phyloP scores from a whole-genome alignment of 2,113 vertebrate genomes.

The Abramis brama region DNA sequence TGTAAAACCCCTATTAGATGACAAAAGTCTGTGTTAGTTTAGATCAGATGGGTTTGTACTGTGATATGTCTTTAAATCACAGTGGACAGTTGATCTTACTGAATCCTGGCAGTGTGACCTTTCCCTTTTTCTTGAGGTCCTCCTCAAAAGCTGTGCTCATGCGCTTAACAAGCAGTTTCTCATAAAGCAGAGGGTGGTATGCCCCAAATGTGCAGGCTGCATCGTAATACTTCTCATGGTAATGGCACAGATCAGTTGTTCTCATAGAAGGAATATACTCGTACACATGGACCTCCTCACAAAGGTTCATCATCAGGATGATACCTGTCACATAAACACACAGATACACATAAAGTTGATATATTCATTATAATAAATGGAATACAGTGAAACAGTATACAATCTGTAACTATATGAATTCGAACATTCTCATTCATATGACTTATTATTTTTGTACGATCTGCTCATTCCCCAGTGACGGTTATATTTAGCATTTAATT shows the following conservation, averaged over 20 bases:
- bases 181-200: conserved; percentile 85
- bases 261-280: conserved; percentile 85
- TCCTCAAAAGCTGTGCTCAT: conserved; percentile 77
- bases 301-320: conserved; percentile 86
- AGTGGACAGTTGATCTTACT: conserved; percentile 71
- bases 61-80: conserved; percentile 9
- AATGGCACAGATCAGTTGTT: conserved; percentile 84
- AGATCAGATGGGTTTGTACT: neutral
- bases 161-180: conserved; percentile 84
- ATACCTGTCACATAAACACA: conserved; percentile 75
- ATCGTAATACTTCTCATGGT: conserved; percentile 81
- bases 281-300: conserved; percentile 80
- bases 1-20: neutral
- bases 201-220: conserved; percentile 84
- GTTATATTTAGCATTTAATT: too few species aligned
- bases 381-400: neutral
- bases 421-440: too few species aligned
- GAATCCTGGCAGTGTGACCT: conserved; percentile 82
- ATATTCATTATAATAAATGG: neutral
- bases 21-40: neutral
- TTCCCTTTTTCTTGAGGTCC: conserved; percentile 81
- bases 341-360: neutral
- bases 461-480: too few species aligned
- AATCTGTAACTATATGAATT: too few species aligned
- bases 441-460: too few species aligned